Percentiles rank a stretch among this genome's conserved stretches.
Evolutionary conservation across 2,888 invertebrate genomes (phyloP).

Genomic region (Bugulina stolonifera): DNA sequence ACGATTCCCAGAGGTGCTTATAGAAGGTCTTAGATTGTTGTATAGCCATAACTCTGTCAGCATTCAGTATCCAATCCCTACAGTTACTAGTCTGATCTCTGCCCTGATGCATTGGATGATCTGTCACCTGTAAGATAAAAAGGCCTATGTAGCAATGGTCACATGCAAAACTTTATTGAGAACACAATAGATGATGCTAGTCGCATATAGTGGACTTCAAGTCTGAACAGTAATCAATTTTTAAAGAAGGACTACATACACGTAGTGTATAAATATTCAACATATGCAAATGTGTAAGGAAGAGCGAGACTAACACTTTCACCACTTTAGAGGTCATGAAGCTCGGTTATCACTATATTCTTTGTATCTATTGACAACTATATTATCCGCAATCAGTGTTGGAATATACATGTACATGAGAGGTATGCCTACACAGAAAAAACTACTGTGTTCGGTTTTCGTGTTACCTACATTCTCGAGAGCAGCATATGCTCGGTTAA

Average conservation of each 20-base stretch:
- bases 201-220: neutral
- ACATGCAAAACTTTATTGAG: neutral
- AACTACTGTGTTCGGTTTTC: too few species aligned
- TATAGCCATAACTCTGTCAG: conserved; percentile 21
- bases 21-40: conserved; percentile 1
- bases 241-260: neutral
- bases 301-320: too few species aligned
- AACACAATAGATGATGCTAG: neutral
- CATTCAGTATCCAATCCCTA: conserved; percentile 10
- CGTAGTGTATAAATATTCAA: neutral
- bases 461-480: conserved; percentile 1
- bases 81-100: neutral
- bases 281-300: too few species aligned
- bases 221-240: neutral
- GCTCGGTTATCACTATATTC: too few species aligned
- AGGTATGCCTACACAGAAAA: too few species aligned
- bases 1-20: neutral
- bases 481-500: neutral
- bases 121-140: neutral
- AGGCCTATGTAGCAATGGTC: neutral
- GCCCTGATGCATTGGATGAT: neutral
- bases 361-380: too few species aligned
- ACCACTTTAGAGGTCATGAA: too few species aligned
- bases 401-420: too few species aligned
- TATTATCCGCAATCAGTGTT: too few species aligned